Percentiles rank a stretch among this genome's conserved stretches.
These are phyloP conservation scores for Cantharis rustica DNA, from an alignment of 2,888 invertebrate genomes.

Conservation along the genomic window DNA sequence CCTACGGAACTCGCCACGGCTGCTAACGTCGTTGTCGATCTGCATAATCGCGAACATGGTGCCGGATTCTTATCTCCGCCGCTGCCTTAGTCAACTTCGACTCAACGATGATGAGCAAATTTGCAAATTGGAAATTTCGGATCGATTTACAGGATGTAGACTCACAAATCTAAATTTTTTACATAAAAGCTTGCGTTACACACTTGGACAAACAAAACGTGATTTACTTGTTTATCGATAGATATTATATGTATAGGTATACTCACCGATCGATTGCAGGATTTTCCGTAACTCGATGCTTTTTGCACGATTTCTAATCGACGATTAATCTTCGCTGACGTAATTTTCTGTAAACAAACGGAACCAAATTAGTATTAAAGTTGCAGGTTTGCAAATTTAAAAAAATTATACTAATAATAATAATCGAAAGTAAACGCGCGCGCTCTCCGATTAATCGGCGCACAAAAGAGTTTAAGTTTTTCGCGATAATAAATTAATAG, in stretches of 20 bases:
- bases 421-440: not conserved
- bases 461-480: too few species aligned
- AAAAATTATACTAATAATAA: too few species aligned
- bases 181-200: not conserved
- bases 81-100: conserved; percentile 27
- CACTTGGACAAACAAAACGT: not conserved
- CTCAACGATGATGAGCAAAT: conserved; percentile 27
- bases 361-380: not conserved
- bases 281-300: not conserved
- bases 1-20: conserved; percentile 84
- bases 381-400: not conserved
- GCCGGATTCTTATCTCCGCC: conserved; percentile 43
- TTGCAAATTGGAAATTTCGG: conserved; percentile 22
- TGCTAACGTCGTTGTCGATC: conserved; percentile 85
- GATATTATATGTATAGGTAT: not conserved
- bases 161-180: not conserved
- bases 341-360: not conserved
- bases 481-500: too few species aligned
- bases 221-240: not conserved
- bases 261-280: not conserved
- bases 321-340: not conserved
- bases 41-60: conserved; percentile 91
- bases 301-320: not conserved
- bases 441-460: too few species aligned
- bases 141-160: conserved; percentile 8